Evolutionary conservation across 2,797 vertebrate genomes (phyloP), one percentile per base, ranked within the genome.

Genomic region (Cossypha heuglini): DNA sequence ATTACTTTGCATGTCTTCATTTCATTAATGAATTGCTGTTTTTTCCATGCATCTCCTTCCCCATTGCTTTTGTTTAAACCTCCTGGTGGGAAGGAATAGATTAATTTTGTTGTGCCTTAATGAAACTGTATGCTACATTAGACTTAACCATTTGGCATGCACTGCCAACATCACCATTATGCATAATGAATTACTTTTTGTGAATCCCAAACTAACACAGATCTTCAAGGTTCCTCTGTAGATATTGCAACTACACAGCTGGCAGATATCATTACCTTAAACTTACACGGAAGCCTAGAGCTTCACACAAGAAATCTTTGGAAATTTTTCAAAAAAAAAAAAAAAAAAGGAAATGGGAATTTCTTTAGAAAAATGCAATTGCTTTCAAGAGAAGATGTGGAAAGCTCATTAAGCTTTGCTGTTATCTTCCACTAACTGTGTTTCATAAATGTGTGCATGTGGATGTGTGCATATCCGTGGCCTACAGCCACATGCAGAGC

Each of bases 81-180:
- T 98, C 98, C 98, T 98, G 95, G 94, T 98, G 98, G 97, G 98
- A 98, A 98, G 93, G 94, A 96, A 95, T 94, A 97, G 97, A 98
- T 98, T 98, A 98, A 98, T 98, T 98, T 98, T 97, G 97, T 97
- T 98, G 97, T 98, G 97, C 88, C 96, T 97, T 98, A 98, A 98
- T 98, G 98, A 98, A 98, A 98, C 98, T 98, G 97, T 98, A 98
- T 98, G 98, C 98, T 98, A 98, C 98, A 98, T 98, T 98, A 98
- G 98, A 98, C 97, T 97, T 93, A 98, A 98, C 97, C 98, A 98
- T 98, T 98, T 98, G 98, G 98, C 97, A 98, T 97, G 97, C 97
- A 97, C 97, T 98, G 98, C 97, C 98, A 98, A 97, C 97, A 98
- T 97, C 97, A 97, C 98, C 97, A 97, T 98, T 97, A 97, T 97